Evolutionary conservation across 1,140 invertebrate genomes (phyloP).

Genomic region (Saccostrea echinata): DNA sequence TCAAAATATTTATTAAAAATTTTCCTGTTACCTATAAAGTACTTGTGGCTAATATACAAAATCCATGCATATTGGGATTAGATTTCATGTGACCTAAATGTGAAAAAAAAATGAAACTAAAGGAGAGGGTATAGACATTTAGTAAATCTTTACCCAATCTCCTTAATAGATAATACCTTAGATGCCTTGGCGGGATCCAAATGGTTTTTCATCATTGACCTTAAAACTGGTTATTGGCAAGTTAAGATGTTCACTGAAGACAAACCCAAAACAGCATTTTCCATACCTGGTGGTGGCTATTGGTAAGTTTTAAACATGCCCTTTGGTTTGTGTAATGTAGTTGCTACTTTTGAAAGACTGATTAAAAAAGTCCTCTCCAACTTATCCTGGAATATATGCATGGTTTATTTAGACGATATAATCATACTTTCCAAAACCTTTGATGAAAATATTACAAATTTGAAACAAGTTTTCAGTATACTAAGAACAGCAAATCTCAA

Average conservation of each 20-base stretch:
- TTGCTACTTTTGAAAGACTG: constrained; percentile 65
- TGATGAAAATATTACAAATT: constrained; percentile 50
- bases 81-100: constrained; percentile 14
- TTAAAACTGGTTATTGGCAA: constrained; percentile 24
- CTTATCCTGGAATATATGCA: constrained; percentile 59
- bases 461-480: constrained; percentile 46
- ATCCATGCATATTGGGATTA: background rate
- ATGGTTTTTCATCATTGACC: constrained; percentile 36
- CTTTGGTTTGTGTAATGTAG: constrained; percentile 57
- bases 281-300: no score
- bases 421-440: constrained; percentile 39
- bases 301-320: constrained; percentile 16
- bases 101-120: constrained; percentile 11
- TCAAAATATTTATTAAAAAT: constrained; percentile 20
- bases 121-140: background rate
- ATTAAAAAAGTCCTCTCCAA: constrained; percentile 53
- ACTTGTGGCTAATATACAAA: background rate
- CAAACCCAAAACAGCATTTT: no score
- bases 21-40: constrained; percentile 13
- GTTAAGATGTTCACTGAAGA: constrained; percentile 60
- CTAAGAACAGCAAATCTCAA: constrained; percentile 48
- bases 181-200: constrained; percentile 17
- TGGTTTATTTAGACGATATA: constrained; percentile 65
- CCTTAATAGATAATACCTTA: constrained; percentile 38
- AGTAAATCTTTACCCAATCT: constrained; percentile 62